Conservation (phyloP, 1,140 invertebrate species). For the Medauroidea extradentata region DNA sequence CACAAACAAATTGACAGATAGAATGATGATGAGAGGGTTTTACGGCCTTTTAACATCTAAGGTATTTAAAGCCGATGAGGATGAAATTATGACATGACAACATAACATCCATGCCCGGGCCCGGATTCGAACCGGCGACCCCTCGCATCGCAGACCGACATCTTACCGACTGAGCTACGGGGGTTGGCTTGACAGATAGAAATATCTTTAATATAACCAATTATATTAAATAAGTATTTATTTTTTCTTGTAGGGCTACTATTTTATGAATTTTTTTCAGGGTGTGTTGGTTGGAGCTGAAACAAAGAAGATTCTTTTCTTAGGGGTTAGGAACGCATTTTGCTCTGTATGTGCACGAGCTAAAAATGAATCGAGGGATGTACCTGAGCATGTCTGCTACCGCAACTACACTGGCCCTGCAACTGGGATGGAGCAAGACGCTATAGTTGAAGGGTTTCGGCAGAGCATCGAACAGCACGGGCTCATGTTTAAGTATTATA, state of each 20-base stretch:
- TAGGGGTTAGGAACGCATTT: constrained; percentile 11
- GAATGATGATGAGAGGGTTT: no score
- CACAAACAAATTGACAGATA: no score
- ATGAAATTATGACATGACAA: no score
- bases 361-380: not conserved
- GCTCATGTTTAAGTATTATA: not conserved
- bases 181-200: no score
- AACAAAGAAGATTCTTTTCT: constrained; percentile 14
- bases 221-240: no score
- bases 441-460: constrained; percentile 10
- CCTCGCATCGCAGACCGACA: no score
- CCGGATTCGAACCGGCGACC: no score
- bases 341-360: constrained; percentile 8
- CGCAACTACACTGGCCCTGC: constrained; percentile 5
- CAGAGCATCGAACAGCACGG: not conserved
- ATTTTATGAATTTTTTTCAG: constrained; percentile 6
- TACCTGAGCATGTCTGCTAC: not conserved
- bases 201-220: no score
- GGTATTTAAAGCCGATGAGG: no score
- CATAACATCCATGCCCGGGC: no score
- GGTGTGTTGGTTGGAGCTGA: constrained; percentile 12
- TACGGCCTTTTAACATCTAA: no score
- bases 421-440: constrained; percentile 5
- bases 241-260: not conserved
- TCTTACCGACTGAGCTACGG: no score